A percentile compares a stretch with the other conserved stretches of the same genome.
Evolutionary conservation across 2,797 vertebrate species (phyloP).

Genomic region (Oceanodroma leucorhoa): DNA sequence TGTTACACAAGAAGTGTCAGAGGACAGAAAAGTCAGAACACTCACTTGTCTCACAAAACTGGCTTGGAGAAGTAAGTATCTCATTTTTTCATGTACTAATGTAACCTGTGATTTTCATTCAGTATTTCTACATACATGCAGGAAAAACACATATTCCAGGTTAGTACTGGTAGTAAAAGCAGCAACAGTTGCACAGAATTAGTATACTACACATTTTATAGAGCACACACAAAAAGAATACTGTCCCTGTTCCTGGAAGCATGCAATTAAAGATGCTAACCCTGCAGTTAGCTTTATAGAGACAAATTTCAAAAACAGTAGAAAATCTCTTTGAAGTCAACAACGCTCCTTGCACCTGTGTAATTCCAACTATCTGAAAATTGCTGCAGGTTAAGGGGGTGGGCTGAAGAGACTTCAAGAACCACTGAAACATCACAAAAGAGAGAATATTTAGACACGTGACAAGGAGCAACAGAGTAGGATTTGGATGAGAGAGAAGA

Average conservation of each 20-base stretch:
- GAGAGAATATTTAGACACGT: background rate
- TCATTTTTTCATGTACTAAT: background rate
- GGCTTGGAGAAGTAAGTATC: background rate
- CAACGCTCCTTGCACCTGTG: accelerated
- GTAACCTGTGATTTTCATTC: background rate
- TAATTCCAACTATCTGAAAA: background rate
- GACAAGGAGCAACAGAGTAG: background rate
- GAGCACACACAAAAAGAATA: background rate
- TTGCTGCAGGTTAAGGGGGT: background rate
- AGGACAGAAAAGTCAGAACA: background rate
- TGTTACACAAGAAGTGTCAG: background rate
- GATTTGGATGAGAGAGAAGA: background rate
- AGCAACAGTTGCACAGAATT: background rate
- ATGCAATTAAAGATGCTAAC: background rate
- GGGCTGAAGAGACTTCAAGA: background rate
- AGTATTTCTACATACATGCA: background rate
- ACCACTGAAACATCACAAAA: background rate
- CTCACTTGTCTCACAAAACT: background rate
- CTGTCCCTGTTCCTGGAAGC: background rate
- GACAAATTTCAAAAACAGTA: background rate
- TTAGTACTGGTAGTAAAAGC: background rate
- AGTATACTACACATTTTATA: background rate
- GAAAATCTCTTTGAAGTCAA: background rate
- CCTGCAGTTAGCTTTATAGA: background rate
- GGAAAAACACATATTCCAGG: accelerated